Evolutionary conservation across 2,888 invertebrate species (phyloP), one percentile per base, ranked within the genome.

Genomic region (Meteorus cinctellus): DNA sequence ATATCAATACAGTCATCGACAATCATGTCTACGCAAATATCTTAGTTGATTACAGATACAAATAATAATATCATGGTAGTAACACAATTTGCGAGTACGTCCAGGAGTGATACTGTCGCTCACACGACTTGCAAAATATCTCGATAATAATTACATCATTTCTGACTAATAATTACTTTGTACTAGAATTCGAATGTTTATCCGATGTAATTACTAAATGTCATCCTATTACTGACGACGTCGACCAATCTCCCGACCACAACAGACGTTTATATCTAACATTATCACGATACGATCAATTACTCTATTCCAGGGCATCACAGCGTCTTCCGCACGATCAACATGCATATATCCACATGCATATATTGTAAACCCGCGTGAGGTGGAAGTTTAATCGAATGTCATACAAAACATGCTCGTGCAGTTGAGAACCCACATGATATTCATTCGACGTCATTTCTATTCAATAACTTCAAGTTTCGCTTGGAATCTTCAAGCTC

Each of bases 221-320:
- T 66, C 34, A n/a, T 16, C 10, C 36, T 66, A 16, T 66, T 24
- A 65, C 12, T 48, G 10, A 31, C 3, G 19, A 55, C 8, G 19
- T 16, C 12, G 36, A 62, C 34, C 66, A 36, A 66, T 27, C 72
- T 55, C 66, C 55, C 66, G 65, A 36, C 41, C 66, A 27, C 55
- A 55, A 24, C 29, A 66, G 65, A 73, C 31, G 34, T 55, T 41
- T 73, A 24, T 34, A 55, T 4, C 31, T 48, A 55, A 51, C 24
- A 10, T 10, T n/a, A 24, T 68, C 55, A 73, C 55, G 59, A 34
- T 51, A 66, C 51, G 24, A 73, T 73, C 66, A 73, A 55, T 36
- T 19, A 51, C 48, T 65, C 45, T 66, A 36, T 66, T 66, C 19
- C 55, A 73, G 14, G n/a, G n/a, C 45, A 72, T 31, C 34, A 16